Evolutionary conservation across 2,797 vertebrate genomes (phyloP), one percentile per base, ranked within the genome.

Genomic region (Anabacerthia variegaticeps): DNA sequence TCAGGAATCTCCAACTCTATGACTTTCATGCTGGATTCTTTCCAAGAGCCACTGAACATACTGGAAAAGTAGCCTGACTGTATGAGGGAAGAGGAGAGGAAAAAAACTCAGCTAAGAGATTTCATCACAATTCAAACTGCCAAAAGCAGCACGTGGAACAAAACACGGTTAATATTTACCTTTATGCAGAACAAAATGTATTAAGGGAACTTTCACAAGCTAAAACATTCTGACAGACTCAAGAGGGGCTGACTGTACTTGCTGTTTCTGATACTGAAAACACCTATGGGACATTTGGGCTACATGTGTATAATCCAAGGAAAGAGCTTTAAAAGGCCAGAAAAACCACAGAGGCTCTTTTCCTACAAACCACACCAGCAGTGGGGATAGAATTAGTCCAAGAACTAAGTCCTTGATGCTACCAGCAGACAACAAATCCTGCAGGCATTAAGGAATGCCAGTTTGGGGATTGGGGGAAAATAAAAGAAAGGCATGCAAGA

Each of bases 41-140:
- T 99, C 99, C 99, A 99, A 55, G 99, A 99, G 54, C 99, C 99
- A 62, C 99, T 99, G 98, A 99, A 99, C 99, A 99, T 99, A 96
- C 99, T 99, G 96, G 99, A 99, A 97, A 99, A 99, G 98, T 99
- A 99, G 32, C 99, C 99, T 10, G 99, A 99, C 99, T 99, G 88
- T 4, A 97, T 21, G 52, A 93, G 75, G 32, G 44, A 51, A 94
- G 46, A 68, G 52, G 43, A 66, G 56, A 76, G 62, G 58, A 80
- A 88, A 88, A 63, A 80, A 16, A 66, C 37, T 43, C 43, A 32
- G 5, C 49, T 77, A 43, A 77, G 59, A 81, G 22, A 66, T 14
- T 39, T 48, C 26, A 20, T 27, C 54, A 56, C 34, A 61, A 43
- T 27, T 6, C 21, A 15, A 75, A 75, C 12, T 10, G 26, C 2